Conservation (phyloP, 2,113 vertebrate genomes). For the Odontesthes bonariensis region DNA sequence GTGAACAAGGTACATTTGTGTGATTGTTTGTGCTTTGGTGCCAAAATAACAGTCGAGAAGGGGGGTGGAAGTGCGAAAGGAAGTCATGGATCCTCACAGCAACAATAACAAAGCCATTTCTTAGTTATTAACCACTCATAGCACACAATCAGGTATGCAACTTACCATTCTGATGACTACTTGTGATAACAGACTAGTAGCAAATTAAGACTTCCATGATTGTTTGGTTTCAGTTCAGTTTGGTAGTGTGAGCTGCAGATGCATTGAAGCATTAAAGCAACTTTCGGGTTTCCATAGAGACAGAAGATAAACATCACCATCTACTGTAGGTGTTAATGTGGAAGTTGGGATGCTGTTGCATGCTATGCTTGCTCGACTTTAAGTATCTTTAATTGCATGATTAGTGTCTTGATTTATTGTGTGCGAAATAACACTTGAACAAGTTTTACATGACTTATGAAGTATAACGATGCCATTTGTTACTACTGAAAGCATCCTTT, state of each 20-base stretch:
- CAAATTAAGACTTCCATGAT: conserved; percentile 82
- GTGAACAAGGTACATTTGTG: conserved; percentile 57
- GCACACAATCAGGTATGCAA: conserved; percentile 82
- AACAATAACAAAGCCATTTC: conserved; percentile 77
- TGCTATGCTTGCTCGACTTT: conserved; percentile 85
- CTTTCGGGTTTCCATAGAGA: background rate
- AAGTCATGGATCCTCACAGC: conserved; percentile 68
- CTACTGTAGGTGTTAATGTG: conserved; percentile 43
- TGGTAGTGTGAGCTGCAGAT: conserved; percentile 42
- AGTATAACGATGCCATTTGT: conserved; percentile 90
- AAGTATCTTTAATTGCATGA: conserved; percentile 90
- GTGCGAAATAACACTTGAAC: conserved; percentile 88
- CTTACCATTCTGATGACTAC: conserved; percentile 55
- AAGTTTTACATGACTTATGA: conserved; percentile 87
- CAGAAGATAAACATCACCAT: conserved; percentile 9
- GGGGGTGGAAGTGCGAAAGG: conserved; percentile 29
- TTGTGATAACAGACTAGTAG: conserved; percentile 72
- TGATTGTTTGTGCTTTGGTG: conserved; percentile 80
- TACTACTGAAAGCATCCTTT: conserved; percentile 86
- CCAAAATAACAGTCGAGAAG: conserved; percentile 78
- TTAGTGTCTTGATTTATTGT: conserved; percentile 82
- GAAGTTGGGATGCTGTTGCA: conserved; percentile 80
- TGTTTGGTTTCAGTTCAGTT: conserved; percentile 25
- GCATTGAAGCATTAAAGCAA: conserved; percentile 29
- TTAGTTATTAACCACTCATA: conserved; percentile 73